Evolutionary conservation across 2,797 vertebrate species (phyloP).

Genomic region (Percopsis omiscomaycus): DNA sequence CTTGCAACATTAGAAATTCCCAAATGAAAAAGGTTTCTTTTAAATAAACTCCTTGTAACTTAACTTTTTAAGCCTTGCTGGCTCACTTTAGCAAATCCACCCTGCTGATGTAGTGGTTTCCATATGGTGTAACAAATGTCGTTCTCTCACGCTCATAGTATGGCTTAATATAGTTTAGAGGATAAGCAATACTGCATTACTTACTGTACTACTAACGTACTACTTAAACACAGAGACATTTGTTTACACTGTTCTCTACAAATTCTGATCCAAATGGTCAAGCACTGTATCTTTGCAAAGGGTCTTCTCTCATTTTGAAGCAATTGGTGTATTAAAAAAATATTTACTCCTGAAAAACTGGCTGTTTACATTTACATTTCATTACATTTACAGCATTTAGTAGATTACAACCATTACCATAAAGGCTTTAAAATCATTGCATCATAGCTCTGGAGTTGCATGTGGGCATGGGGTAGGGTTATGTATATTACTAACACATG

Average conservation of each 20-base stretch:
- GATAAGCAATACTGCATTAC: background rate
- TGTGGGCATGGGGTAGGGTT: too few relatives aligned
- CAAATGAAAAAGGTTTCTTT: constrained; percentile 44
- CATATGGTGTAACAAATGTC: constrained; percentile 43
- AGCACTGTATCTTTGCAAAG: constrained; percentile 31
- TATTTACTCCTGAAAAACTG: too few relatives aligned
- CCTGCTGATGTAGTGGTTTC: constrained; percentile 52
- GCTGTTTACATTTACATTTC: too few relatives aligned
- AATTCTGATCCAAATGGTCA: constrained; percentile 29
- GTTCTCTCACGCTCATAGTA: constrained; percentile 18
- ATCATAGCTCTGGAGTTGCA: too few relatives aligned
- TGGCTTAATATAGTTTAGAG: constrained; percentile 11
- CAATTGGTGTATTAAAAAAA: background rate
- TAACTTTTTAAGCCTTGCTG: constrained; percentile 43
- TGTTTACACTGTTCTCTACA: constrained; percentile 23
- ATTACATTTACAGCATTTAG: too few relatives aligned
- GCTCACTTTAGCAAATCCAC: constrained; percentile 35
- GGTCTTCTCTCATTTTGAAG: constrained; percentile 16
- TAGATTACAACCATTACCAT: too few relatives aligned
- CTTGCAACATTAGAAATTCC: constrained; percentile 43
- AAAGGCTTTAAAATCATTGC: too few relatives aligned
- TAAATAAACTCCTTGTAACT: constrained; percentile 52
- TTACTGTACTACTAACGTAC: too few relatives aligned
- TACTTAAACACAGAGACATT: constrained; percentile 3
- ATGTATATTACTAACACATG: too few relatives aligned